Evolutionary conservation across 2,113 vertebrate species (phyloP), one percentile per base, ranked within the genome.

Genomic region (Pomatorhinus ruficollis): DNA sequence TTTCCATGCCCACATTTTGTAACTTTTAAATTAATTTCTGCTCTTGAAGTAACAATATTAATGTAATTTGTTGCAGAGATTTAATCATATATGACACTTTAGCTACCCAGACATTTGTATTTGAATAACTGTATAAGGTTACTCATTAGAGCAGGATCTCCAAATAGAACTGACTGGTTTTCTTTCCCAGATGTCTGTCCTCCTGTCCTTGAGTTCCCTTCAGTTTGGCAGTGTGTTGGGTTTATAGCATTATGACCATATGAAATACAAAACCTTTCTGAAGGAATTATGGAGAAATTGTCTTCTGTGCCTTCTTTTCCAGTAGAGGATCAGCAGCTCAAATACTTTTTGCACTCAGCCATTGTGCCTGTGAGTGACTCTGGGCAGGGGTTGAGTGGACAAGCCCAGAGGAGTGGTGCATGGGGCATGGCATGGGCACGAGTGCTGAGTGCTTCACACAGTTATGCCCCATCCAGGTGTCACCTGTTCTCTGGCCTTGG

Each of bases 11-110:
- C 50, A 27, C 9, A 30, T 85, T 89, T 88, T 89, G 76, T 93
- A 90, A 94, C 89, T 70, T 85, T 66, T 42, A 77, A 95, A 96
- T 97, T 93, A 96, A 96, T 93, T 90, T 94, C 65, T 92, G 65
- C 65, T 95, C 57, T 94, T 90, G 80, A 84, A 92, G 90, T 90
- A 96, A 64, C 68, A 86, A 75, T 79, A 93, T 90, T 95, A 89
- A 57, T 69, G 89, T 96, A 92, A 96, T 90, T 95, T 90, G 80
- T 93, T 94, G 56, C 56, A 63, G 57, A 83, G 37, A 53, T 83
- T 78, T 75, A 93, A 94, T 94, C 72, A 72, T 14, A 18, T 30
- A 39, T 45, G 86, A 71, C 80, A 92, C 37, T 74, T 89, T 1
- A 92, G 60, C 68, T 92, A 63, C 72, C 40, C 56, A 81, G 60